Base-by-base conservation (phyloP, 1,140 invertebrate species). In the Cephus cinctus region DNA sequence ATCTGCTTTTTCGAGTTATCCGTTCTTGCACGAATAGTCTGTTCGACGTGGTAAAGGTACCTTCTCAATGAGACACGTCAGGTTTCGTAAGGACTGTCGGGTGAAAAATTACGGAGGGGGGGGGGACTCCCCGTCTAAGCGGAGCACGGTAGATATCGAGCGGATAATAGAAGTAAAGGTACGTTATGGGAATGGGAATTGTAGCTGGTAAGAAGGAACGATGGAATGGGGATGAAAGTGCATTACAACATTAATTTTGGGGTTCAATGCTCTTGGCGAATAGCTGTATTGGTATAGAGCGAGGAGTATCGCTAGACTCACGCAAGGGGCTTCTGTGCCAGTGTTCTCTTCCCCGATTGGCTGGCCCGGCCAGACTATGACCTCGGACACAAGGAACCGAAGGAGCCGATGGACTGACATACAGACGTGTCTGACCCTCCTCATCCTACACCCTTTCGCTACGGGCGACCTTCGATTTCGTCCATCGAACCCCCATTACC, bases 211-310 rank as follows among this genome's bases (percentile, higher is more conserved):
- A 15, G 41, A 6, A 27, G 27, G 41, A 25, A 31, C 20, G 41
- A 31, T 48, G 48, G 43, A 42, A 47, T 54, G 49, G 43, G 34
- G 34, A 45, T 47, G 52, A 44, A 40, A 53, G 42, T 56, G 48
- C 55, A 49, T 56, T 50, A 54, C 44, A 56, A 47, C 59, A 53
- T 61, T 61, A 65, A 69, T 67, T 70, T 67, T 41, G 50, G 54
- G 53, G 65, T 71, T 67, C 57, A 69, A 66, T 57, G 61, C 44
- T 54, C 57, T 57, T 60, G n/a, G n/a, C n/a, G n/a, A 52, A 54
- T 61, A 34, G 38, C 23, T 43, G 20, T 47, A 34, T 18, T 36
- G 34, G 14, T 36, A 15, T 9, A 51, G 56, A 44, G 49, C 53
- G 50, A 53, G 49, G 43, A 44, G 49, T 52, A 53, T 56, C 35